A percentile compares a stretch with the other conserved stretches of the same genome.
phyloP scores from a whole-genome alignment of 1,140 invertebrate species.

The Eriocheir sinensis region DNA sequence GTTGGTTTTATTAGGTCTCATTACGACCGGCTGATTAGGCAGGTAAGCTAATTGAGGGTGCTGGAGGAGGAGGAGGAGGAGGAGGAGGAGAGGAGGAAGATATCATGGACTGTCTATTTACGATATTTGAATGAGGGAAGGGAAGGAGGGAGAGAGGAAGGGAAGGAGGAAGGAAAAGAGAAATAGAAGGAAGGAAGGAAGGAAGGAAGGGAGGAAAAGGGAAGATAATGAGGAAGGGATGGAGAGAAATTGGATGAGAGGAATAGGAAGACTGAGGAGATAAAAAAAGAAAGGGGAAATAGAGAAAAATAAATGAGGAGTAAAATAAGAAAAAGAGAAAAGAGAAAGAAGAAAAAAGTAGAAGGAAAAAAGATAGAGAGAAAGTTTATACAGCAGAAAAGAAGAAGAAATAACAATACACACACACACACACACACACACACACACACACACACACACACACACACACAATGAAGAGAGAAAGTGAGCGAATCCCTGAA shows the following conservation, averaged over 20 bases:
- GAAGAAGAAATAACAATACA: no score
- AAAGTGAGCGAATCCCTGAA: no score
- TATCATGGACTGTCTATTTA: not conserved
- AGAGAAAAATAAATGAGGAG: not conserved
- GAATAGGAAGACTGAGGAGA: not conserved
- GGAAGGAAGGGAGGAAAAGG: not conserved
- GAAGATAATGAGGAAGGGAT: not conserved
- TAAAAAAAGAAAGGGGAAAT: not conserved
- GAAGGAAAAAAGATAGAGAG: not conserved
- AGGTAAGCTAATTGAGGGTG: not conserved
- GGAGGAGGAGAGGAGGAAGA: not conserved
- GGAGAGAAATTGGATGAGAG: not conserved
- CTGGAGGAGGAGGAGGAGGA: not conserved
- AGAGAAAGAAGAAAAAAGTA: not conserved
- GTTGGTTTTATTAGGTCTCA: not conserved
- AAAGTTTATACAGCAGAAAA: no score
- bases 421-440: no score
- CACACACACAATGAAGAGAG: no score
- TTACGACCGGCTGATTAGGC: not conserved
- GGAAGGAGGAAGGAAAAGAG: not conserved
- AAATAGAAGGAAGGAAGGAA: no score
- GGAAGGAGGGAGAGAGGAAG: not conserved
- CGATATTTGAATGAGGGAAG: not conserved
- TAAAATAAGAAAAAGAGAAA: not conserved
- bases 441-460: no score